These are phyloP conservation scores for cat (Felis catus) DNA, from an alignment of 2,113 vertebrate genomes.

Conservation along the genomic window F.catus_Fca126_mat1.0 CM031411.1:106385501-106386000, in stretches of 20 bases:
- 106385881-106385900: conserved; percentile 9
- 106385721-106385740: not conserved
- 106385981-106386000: not conserved
- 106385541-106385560: not conserved
- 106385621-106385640: conserved; percentile 31
- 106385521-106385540: not conserved
- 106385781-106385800: not conserved
- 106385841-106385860: not conserved
- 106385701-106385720: not conserved
- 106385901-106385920: not conserved
- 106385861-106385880: not conserved
- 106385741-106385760: not conserved
- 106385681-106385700: not conserved
- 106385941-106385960: conserved; percentile 23
- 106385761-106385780: not conserved
- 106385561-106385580: not conserved
- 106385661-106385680: not conserved
- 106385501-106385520: not conserved
- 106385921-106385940: not conserved
- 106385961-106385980: not conserved
- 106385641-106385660: not conserved
- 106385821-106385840: conserved; percentile 7
- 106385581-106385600: not conserved
- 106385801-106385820: not conserved
- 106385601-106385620: not conserved